Evolutionary conservation across 2,888 invertebrate species (phyloP).

Genomic region (Erebia palarica): DNA sequence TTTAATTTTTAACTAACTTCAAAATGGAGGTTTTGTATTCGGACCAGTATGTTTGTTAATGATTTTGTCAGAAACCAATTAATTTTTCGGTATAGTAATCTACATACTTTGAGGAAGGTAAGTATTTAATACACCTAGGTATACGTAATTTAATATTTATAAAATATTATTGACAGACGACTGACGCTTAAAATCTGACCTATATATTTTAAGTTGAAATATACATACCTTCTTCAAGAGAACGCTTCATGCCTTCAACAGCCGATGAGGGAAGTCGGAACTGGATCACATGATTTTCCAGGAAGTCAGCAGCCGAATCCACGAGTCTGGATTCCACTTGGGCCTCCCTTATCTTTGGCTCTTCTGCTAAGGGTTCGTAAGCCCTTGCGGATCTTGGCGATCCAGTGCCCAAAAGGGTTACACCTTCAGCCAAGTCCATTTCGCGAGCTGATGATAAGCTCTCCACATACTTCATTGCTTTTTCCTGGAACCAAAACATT

Average conservation of each 20-base stretch:
- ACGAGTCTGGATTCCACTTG: conserved; percentile 88
- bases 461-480: conserved; percentile 87
- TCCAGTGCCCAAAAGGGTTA: conserved; percentile 77
- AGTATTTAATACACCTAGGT: too few relatives aligned
- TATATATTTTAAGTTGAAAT: not conserved
- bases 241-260: conserved; percentile 88
- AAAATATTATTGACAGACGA: too few relatives aligned
- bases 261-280: conserved; percentile 89
- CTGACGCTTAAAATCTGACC: too few relatives aligned
- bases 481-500: conserved; percentile 84
- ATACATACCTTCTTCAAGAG: conserved; percentile 89
- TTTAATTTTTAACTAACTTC: too few relatives aligned
- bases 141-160: too few relatives aligned
- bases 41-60: too few relatives aligned
- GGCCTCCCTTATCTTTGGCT: conserved; percentile 87
- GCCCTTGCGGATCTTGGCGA: conserved; percentile 83
- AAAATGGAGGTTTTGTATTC: too few relatives aligned
- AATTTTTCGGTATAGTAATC: too few relatives aligned
- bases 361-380: conserved; percentile 86
- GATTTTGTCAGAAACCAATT: too few relatives aligned
- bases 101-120: too few relatives aligned
- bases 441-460: conserved; percentile 78
- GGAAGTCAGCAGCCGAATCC: conserved; percentile 89
- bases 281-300: conserved; percentile 91
- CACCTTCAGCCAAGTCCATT: conserved; percentile 83